Conservation (phyloP, 2,888 invertebrate species). For the Meteorus colon region DNA sequence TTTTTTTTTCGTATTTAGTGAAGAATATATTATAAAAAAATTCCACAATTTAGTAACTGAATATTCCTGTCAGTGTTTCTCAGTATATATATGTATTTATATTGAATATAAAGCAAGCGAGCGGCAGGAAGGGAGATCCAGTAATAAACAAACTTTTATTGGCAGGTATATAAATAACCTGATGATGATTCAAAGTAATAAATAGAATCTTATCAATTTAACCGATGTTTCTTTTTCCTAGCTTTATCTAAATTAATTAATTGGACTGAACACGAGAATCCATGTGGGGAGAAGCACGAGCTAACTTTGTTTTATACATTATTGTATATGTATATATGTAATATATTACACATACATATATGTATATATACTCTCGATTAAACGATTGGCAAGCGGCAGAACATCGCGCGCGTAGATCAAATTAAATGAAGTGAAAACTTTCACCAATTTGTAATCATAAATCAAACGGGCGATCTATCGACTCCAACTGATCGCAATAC, state of each 20-base stretch:
- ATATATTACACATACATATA: constrained; percentile 5
- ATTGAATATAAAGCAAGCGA: not conserved
- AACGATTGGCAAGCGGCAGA: constrained; percentile 3
- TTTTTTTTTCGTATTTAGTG: too few species aligned
- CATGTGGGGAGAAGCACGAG: constrained; percentile 38
- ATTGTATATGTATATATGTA: not conserved
- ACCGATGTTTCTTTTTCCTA: constrained; percentile 30
- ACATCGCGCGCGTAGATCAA: not conserved
- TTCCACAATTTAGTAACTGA: too few species aligned
- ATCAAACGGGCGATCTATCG: constrained; percentile 53
- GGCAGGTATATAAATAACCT: constrained; percentile 23
- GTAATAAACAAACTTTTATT: not conserved
- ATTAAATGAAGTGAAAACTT: constrained; percentile 44
- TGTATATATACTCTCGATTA: constrained; percentile 11
- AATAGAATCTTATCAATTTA: constrained; percentile 41
- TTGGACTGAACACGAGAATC: constrained; percentile 43
- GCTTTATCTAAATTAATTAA: constrained; percentile 43
- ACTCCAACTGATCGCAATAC: constrained; percentile 43
- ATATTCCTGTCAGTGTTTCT: too few species aligned
- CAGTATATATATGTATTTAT: not conserved
- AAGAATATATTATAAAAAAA: too few species aligned
- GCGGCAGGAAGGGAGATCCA: not conserved
- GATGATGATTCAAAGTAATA: constrained; percentile 27
- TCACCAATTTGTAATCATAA: constrained; percentile 57
- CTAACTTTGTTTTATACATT: constrained; percentile 1